phyloP scores from a whole-genome alignment of 2,113 vertebrate genomes.

The Indicator maculatus region DNA sequence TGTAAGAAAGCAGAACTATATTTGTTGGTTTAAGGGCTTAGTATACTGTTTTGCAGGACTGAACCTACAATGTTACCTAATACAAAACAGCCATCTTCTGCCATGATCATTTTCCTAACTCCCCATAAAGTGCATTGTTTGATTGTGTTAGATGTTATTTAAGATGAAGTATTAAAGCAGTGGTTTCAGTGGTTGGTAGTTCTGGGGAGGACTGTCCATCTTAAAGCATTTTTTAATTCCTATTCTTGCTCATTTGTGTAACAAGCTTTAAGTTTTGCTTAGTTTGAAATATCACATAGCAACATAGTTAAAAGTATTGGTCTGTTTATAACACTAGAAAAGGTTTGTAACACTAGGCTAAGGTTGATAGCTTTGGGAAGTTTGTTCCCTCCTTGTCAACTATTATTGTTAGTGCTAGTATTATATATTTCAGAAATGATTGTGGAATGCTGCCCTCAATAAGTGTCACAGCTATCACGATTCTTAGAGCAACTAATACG shows the following conservation, averaged over 20 bases:
- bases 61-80: background rate
- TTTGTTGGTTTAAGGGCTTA: background rate
- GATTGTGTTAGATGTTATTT: background rate
- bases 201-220: background rate
- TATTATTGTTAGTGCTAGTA: background rate
- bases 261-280: background rate
- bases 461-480: fast-evolving
- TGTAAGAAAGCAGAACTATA: background rate
- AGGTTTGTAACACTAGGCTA: background rate
- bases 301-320: background rate
- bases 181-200: background rate
- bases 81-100: background rate
- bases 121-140: background rate
- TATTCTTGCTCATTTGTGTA: background rate
- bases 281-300: background rate
- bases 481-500: background rate
- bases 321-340: background rate
- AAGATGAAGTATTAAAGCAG: background rate
- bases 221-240: background rate
- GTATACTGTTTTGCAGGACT: background rate
- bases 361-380: background rate
- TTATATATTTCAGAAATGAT: background rate
- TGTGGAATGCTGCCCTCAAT: background rate
- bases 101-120: background rate
- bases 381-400: background rate